Conservation (phyloP, 2,888 invertebrate species). For the Eupithecia exiguata region DNA sequence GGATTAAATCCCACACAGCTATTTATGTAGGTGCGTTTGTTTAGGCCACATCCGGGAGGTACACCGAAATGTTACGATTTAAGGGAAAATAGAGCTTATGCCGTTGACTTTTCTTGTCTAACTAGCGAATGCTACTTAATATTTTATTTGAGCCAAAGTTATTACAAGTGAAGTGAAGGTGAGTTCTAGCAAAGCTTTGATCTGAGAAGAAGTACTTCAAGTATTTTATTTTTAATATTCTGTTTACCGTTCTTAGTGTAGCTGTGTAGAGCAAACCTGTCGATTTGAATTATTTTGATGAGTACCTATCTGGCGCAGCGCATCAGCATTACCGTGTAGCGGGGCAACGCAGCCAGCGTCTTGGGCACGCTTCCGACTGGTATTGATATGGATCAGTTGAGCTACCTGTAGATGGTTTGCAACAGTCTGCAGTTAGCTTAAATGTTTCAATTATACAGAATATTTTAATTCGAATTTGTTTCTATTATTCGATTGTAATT, state of each 20-base stretch:
- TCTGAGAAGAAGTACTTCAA: not conserved
- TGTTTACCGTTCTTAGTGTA: not conserved
- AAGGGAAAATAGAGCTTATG: constrained; percentile 11
- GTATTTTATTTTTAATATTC: not conserved
- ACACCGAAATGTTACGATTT: constrained; percentile 3
- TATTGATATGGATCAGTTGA: too few relatives aligned
- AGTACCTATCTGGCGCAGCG: too few relatives aligned
- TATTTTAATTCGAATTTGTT: too few relatives aligned
- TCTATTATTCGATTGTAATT: too few relatives aligned
- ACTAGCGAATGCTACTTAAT: not conserved
- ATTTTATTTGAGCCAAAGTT: not conserved
- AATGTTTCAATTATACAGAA: too few relatives aligned
- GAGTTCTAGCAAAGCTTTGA: not conserved
- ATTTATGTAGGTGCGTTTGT: constrained; percentile 46
- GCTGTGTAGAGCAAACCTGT: not conserved
- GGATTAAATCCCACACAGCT: constrained; percentile 53
- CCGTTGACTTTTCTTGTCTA: not conserved
- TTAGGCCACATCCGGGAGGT: constrained; percentile 39
- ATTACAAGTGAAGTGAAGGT: not conserved
- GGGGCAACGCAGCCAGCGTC: too few relatives aligned
- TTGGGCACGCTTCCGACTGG: too few relatives aligned
- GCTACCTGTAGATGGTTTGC: too few relatives aligned
- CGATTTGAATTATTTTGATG: too few relatives aligned
- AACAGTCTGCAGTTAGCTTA: too few relatives aligned
- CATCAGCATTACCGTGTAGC: too few relatives aligned